A percentile compares a stretch with the other conserved stretches of the same genome.
Evolutionary conservation across 30 jellyfish, hydroid and myxozoan species (phyloP).

Genomic region (Sanderia malayensis): DNA sequence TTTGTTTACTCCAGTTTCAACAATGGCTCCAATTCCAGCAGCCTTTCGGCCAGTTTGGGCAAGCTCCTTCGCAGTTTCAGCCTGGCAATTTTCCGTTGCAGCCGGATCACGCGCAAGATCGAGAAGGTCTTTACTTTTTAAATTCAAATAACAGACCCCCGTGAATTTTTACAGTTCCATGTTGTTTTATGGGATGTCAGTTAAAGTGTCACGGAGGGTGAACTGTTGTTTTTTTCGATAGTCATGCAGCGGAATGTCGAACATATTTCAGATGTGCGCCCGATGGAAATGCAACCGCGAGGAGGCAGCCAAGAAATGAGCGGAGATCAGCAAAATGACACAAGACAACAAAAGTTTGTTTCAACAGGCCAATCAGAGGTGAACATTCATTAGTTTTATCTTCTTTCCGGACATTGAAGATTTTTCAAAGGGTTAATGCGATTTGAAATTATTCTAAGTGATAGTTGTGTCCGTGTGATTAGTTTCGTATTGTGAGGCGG

Average conservation of each 20-base stretch:
- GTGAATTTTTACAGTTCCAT: no score
- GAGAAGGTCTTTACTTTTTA: no score
- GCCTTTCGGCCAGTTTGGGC: conserved; percentile 37
- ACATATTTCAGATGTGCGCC: not conserved
- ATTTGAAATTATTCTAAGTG: no score
- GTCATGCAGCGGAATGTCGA: conserved; percentile 4
- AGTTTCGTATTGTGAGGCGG: no score
- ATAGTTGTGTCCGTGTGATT: no score
- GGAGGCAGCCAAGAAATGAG: not conserved
- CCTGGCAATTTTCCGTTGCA: conserved; percentile 38
- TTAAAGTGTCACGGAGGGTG: no score
- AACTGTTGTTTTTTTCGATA: not conserved
- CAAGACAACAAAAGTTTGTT: conserved; percentile 7
- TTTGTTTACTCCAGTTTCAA: not conserved
- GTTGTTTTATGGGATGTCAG: no score
- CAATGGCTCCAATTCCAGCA: conserved; percentile 64
- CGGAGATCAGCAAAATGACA: conserved; percentile 34
- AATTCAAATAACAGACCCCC: not conserved
- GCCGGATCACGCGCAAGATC: not conserved
- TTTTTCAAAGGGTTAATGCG: no score
- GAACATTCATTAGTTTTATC: no score
- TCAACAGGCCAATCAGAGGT: not conserved
- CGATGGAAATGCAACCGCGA: conserved; percentile 2
- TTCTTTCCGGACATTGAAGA: no score
- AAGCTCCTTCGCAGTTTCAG: conserved; percentile 34